phyloP scores from a whole-genome alignment of 2,113 vertebrate species.

The Arvicanthis niloticus region DNA sequence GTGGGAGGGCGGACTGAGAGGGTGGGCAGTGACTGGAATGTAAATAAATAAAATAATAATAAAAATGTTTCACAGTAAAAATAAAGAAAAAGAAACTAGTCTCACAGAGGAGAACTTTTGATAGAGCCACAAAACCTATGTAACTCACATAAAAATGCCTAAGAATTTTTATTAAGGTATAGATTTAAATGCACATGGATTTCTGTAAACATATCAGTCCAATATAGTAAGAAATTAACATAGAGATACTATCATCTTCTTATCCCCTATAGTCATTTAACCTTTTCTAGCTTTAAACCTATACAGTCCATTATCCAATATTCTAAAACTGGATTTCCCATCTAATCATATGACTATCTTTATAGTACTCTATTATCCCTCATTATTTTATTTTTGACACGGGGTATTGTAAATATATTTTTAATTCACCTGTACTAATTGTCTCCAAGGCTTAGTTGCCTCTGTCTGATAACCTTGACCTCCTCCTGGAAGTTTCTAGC shows the following conservation, averaged over 20 bases:
- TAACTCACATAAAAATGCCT: conserved; percentile 5
- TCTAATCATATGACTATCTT: not conserved
- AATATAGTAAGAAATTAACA: conserved; percentile 31
- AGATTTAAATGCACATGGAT: not conserved
- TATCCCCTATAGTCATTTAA: not conserved
- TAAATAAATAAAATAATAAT: too few relatives aligned
- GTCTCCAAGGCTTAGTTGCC: too few relatives aligned
- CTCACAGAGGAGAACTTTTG: not conserved
- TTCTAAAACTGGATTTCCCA: not conserved
- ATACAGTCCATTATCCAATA: not conserved
- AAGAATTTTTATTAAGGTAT: conserved; percentile 35
- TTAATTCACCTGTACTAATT: too few relatives aligned
- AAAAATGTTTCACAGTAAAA: too few relatives aligned
- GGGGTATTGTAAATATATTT: too few relatives aligned
- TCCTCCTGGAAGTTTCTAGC: too few relatives aligned
- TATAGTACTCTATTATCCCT: not conserved
- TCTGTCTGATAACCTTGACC: too few relatives aligned
- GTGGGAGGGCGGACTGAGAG: too few relatives aligned
- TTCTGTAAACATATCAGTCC: not conserved
- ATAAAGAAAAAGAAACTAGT: not conserved
- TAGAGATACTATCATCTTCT: not conserved
- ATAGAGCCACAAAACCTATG: not conserved
- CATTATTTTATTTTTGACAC: not conserved
- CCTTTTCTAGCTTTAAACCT: not conserved
- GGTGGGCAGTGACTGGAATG: too few relatives aligned